phyloP scores from a whole-genome alignment of 2,113 vertebrate species.

The Bambusicola thoracicus region DNA sequence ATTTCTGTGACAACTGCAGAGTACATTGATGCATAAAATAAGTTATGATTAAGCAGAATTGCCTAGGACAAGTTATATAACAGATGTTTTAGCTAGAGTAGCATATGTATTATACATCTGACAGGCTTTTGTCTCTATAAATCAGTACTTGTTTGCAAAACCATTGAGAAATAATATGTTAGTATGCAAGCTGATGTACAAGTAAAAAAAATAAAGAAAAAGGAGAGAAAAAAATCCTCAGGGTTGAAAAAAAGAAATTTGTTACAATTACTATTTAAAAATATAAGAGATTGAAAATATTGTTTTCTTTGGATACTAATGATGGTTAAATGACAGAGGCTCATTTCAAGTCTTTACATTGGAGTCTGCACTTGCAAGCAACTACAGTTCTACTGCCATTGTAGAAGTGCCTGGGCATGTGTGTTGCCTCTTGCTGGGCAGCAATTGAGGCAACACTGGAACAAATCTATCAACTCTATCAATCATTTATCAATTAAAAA shows the following conservation, averaged over 20 bases:
- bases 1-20: background rate
- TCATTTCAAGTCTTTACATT: background rate
- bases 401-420: background rate
- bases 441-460: background rate
- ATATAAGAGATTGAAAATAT: background rate
- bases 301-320: background rate
- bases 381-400: fast-evolving
- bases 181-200: background rate
- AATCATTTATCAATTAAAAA: background rate
- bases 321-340: background rate
- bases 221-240: background rate
- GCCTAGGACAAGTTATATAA: background rate
- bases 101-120: background rate
- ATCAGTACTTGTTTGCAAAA: background rate
- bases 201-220: background rate
- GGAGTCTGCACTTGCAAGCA: background rate
- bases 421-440: fast-evolving
- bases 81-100: background rate
- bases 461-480: fast-evolving
- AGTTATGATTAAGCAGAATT: background rate
- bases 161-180: background rate
- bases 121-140: background rate
- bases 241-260: background rate
- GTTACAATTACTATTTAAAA: background rate
- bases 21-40: background rate